These are phyloP conservation scores for Drosophila picticornis DNA, from an alignment of 2,888 invertebrate genomes.

Conservation along the genomic window DNA sequence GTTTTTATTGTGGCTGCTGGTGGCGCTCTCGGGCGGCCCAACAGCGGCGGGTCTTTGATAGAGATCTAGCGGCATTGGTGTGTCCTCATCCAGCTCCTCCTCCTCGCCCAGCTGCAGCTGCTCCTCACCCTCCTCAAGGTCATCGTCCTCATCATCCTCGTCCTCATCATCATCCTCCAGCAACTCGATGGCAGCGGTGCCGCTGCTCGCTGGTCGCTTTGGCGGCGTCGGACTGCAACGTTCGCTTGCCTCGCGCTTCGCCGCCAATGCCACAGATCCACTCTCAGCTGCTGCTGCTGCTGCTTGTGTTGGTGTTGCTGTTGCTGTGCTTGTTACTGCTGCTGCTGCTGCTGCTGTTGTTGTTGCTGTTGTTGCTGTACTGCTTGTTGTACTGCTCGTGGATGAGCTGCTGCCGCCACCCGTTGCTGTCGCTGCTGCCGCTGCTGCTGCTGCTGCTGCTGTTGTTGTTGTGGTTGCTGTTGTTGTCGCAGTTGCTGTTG, in stretches of 20 bases:
- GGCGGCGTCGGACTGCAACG: slow-evolving; percentile 84
- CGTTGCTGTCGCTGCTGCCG: slow-evolving; percentile 40
- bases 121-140: slow-evolving; percentile 39
- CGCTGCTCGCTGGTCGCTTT: slow-evolving; percentile 64
- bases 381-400: slow-evolving; percentile 72
- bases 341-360: slow-evolving; percentile 62
- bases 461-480: slow-evolving; percentile 67
- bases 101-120: slow-evolving; percentile 35
- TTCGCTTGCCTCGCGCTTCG: slow-evolving; percentile 82
- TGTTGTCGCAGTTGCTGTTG: slow-evolving; percentile 38
- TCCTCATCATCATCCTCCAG: slow-evolving; percentile 63
- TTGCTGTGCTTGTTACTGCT: slow-evolving; percentile 53
- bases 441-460: slow-evolving; percentile 40
- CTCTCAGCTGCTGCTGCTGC: slow-evolving; percentile 31
- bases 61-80: slow-evolving; percentile 84
- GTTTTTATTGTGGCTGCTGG: slow-evolving; percentile 14
- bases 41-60: slow-evolving; percentile 83
- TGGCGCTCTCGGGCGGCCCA: slow-evolving; percentile 40
- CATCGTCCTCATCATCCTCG: slow-evolving; percentile 41
- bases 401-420: slow-evolving; percentile 48
- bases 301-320: slow-evolving; percentile 60
- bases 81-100: slow-evolving; percentile 51
- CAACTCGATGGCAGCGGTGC: slow-evolving; percentile 53
- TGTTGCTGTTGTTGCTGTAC: slow-evolving; percentile 42
- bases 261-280: slow-evolving; percentile 31